Percentiles rank a stretch among this genome's conserved stretches.
phyloP scores from a whole-genome alignment of 2,888 invertebrate genomes.

The Limenitis camilla region DNA sequence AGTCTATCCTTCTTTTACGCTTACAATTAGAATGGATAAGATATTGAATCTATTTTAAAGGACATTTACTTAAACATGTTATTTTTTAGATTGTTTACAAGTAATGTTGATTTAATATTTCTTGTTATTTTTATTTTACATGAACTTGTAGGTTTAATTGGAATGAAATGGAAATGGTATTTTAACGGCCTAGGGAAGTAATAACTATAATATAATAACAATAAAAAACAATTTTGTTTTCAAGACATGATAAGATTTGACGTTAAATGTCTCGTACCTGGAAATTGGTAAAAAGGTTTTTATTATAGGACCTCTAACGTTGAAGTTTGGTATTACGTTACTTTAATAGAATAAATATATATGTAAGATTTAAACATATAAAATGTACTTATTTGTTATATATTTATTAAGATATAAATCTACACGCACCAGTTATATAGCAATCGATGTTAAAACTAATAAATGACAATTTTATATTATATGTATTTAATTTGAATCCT shows the following conservation, averaged over 20 bases:
- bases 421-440: constrained; percentile 47
- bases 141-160: neutral
- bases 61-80: neutral
- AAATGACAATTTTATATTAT: constrained; percentile 28
- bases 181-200: no score
- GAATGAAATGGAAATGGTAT: no score
- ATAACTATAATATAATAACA: no score
- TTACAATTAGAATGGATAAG: neutral
- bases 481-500: constrained; percentile 21
- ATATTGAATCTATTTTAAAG: neutral
- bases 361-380: neutral
- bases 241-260: no score
- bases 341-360: constrained; percentile 8
- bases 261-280: no score
- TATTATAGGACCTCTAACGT: no score
- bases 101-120: neutral
- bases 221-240: no score
- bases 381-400: constrained; percentile 32
- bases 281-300: no score
- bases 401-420: constrained; percentile 37
- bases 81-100: neutral
- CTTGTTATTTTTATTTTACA: neutral
- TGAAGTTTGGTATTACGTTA: neutral
- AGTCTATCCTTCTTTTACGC: neutral
- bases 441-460: constrained; percentile 31